Conservation (phyloP, 1,140 invertebrate genomes). For the Teleogryllus occipitalis region DNA sequence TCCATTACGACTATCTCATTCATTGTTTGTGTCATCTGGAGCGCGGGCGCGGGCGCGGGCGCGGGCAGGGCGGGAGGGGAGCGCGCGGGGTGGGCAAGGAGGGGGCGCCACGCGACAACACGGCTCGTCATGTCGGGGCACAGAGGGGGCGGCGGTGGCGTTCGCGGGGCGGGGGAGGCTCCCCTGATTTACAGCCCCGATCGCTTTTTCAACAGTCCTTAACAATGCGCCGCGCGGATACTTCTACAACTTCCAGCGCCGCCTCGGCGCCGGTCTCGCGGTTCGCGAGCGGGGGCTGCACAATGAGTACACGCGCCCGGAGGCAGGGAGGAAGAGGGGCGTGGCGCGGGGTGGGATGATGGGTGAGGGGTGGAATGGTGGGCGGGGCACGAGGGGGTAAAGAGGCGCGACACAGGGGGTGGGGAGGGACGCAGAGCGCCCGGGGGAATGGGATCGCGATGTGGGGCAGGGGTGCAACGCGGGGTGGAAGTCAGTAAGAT, state of each 20-base stretch:
- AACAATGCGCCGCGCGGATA: too few relatives aligned
- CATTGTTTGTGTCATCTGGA: neutral
- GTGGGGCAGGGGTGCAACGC: neutral
- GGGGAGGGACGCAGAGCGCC: neutral
- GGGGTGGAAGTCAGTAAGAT: neutral
- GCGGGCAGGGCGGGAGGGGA: neutral
- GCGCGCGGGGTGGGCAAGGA: neutral
- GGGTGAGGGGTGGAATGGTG: neutral
- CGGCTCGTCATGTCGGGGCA: too few relatives aligned
- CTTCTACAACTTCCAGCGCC: too few relatives aligned
- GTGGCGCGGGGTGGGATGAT: neutral
- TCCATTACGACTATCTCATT: neutral
- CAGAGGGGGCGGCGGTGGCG: too few relatives aligned
- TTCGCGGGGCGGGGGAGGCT: too few relatives aligned
- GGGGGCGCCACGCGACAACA: too few relatives aligned
- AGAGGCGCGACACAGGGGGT: neutral
- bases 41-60: too few relatives aligned
- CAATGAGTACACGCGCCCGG: too few relatives aligned
- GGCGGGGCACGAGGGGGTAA: neutral
- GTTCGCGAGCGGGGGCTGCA: too few relatives aligned
- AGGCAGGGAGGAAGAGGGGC: neutral
- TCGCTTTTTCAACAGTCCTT: too few relatives aligned
- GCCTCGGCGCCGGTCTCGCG: too few relatives aligned
- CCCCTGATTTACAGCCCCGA: too few relatives aligned
- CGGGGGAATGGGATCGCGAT: neutral